A percentile compares a stretch with the other conserved stretches of the same genome.
Conservation (phyloP, 2,113 vertebrate species). For the Tragulus kanchil region DNA sequence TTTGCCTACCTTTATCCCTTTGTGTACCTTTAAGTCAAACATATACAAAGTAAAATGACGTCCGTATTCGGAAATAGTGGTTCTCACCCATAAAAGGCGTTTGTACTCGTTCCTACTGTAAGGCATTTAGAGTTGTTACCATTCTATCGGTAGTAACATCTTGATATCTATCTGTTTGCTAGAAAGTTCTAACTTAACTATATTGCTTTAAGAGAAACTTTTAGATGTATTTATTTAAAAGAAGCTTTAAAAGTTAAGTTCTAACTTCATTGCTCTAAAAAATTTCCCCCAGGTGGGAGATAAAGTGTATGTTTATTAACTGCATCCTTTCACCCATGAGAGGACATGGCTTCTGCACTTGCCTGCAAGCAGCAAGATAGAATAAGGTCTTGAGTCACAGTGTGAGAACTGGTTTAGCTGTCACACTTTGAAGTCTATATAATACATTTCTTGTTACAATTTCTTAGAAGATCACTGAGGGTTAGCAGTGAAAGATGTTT, state of each 20-base stretch:
- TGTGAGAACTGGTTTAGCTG: constrained; percentile 14
- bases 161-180: constrained; percentile 2
- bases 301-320: background rate
- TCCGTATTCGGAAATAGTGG: background rate
- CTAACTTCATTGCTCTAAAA: background rate
- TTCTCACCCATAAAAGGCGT: constrained; percentile 23
- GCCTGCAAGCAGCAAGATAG: background rate
- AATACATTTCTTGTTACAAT: constrained; percentile 28
- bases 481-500: constrained; percentile 2
- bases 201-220: constrained; percentile 16
- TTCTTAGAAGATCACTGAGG: constrained; percentile 40
- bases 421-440: background rate
- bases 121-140: background rate
- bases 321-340: background rate
- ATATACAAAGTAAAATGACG: background rate
- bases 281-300: background rate
- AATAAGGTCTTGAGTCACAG: background rate
- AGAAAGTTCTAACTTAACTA: background rate
- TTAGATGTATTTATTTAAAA: background rate
- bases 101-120: background rate
- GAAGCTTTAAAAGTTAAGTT: constrained; percentile 20
- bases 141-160: background rate
- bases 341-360: background rate
- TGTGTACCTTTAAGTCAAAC: background rate
- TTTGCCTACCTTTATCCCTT: background rate